Conservation (phyloP, 2,888 invertebrate genomes). For the Tinea trinotella region DNA sequence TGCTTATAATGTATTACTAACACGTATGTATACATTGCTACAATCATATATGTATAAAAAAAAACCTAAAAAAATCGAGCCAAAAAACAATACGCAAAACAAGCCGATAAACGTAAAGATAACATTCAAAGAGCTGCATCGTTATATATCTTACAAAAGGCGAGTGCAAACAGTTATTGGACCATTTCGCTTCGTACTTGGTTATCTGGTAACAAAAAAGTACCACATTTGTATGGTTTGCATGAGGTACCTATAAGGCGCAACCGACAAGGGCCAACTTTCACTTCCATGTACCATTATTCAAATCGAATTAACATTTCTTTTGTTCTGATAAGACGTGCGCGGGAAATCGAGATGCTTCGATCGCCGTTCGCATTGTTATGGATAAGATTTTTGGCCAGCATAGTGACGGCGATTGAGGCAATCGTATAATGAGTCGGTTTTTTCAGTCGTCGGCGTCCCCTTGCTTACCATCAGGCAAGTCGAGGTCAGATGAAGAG, state of each 20-base stretch:
- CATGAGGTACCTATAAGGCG: neutral
- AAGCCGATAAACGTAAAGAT: neutral
- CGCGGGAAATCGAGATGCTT: constrained; percentile 8
- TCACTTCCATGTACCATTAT: constrained; percentile 26
- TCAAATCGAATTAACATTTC: constrained; percentile 27
- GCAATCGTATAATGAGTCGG: too few species aligned
- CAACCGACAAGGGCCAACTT: constrained; percentile 26
- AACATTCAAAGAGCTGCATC: neutral
- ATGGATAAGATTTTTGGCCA: neutral
- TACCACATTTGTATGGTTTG: neutral
- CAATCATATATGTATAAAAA: too few species aligned
- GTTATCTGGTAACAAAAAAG: neutral
- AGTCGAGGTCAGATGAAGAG: too few species aligned
- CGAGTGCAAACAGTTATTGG: neutral
- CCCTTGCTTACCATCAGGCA: too few species aligned
- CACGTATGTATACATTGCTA: too few species aligned
- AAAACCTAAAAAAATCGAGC: too few species aligned
- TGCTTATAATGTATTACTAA: too few species aligned
- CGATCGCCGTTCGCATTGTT: neutral
- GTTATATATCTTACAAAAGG: neutral
- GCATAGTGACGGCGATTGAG: too few species aligned
- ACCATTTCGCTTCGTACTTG: neutral
- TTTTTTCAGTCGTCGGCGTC: too few species aligned
- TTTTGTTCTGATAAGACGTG: constrained; percentile 27
- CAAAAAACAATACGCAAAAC: neutral